Evolutionary conservation across 2,113 vertebrate genomes (phyloP).

Genomic region (Phyllostomus discolor): DNA sequence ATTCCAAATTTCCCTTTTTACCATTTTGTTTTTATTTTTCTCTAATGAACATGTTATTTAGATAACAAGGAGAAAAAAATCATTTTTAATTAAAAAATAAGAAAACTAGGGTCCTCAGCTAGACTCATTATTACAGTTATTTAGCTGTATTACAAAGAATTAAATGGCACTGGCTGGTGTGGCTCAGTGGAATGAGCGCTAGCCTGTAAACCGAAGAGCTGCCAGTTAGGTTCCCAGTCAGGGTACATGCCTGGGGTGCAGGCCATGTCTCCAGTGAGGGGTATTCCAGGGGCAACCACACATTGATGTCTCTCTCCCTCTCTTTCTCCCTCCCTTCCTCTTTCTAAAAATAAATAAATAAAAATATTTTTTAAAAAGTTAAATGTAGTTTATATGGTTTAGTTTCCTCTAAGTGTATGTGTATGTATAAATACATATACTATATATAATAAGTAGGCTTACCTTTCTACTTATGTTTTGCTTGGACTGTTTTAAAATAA

Average conservation of each 20-base stretch:
- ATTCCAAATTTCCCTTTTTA: neutral
- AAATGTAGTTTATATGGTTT: neutral
- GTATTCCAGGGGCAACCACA: no score
- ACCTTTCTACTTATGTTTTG: neutral
- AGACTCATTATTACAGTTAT: neutral
- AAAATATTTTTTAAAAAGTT: neutral
- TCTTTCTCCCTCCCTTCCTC: no score
- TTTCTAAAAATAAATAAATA: no score
- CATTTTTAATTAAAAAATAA: conserved; percentile 25
- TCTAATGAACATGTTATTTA: neutral
- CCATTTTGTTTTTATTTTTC: neutral
- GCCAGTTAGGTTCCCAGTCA: no score
- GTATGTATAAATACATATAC: neutral
- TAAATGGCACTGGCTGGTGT: no score
- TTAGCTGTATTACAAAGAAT: neutral
- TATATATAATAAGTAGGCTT: neutral
- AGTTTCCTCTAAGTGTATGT: neutral
- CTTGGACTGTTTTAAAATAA: conserved; percentile 24
- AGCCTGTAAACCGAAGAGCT: no score
- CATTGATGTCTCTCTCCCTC: no score
- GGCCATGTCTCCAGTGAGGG: no score
- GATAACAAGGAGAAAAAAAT: neutral
- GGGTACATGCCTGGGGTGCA: no score
- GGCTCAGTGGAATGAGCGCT: no score
- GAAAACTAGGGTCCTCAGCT: neutral